phyloP scores from a whole-genome alignment of 2,797 vertebrate species.

The Microctenopoma stevenorrisi region DNA sequence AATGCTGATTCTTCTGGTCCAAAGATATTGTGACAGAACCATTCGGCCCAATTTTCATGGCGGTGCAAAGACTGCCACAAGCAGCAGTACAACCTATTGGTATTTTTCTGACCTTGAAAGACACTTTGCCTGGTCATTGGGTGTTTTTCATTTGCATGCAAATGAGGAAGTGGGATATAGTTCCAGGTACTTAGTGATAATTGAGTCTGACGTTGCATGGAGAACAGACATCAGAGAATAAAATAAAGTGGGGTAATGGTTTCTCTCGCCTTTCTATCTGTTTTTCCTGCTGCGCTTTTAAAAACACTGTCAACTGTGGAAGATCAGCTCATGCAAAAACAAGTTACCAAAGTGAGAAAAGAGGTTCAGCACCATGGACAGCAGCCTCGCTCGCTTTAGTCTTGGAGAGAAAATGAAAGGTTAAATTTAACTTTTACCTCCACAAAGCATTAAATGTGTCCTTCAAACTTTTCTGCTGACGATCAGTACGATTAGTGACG shows the following conservation, averaged over 20 bases:
- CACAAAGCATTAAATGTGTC: not conserved
- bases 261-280: not conserved
- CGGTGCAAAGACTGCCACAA: constrained; percentile 2
- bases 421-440: not conserved
- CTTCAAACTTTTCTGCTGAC: not conserved
- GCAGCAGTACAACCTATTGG: constrained; percentile 4
- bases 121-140: constrained; percentile 13
- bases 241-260: constrained; percentile 16
- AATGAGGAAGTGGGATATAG: constrained; percentile 29
- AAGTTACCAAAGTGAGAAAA: not conserved
- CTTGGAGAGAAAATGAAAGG: not conserved
- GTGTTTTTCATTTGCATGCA: constrained; percentile 51
- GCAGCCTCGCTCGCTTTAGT: constrained; percentile 31
- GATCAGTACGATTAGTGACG: not conserved
- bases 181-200: constrained; percentile 33
- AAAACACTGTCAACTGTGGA: not conserved
- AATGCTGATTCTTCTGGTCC: not conserved
- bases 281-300: not conserved
- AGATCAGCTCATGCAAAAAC: not conserved
- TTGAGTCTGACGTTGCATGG: constrained; percentile 10
- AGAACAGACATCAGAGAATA: constrained; percentile 25
- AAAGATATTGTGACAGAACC: not conserved
- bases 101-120: constrained; percentile 41
- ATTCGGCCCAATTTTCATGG: constrained; percentile 8
- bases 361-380: constrained; percentile 75